Base-by-base conservation (phyloP, 2,888 invertebrate species). In the Eubasilissa splendida region DNA sequence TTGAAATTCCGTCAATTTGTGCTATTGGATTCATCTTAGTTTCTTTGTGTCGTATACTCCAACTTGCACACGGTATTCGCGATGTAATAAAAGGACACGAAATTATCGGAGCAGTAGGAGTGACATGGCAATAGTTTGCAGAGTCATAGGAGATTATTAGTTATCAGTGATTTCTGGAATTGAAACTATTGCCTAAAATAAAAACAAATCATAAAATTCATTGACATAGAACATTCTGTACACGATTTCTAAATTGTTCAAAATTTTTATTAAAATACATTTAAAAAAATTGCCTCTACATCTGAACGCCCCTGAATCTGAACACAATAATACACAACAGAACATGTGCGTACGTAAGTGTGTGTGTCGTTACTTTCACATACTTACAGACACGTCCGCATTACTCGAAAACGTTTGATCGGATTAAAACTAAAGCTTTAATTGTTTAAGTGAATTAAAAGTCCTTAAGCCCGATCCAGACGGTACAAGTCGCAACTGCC, bases 401-500 rank as follows among this genome's bases (percentile, higher is more conserved):
- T 73, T 74, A 81, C 77, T 84, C 80, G 77, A 80, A 84, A 82
- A 84, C 83, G 84, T 82, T 84, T 84, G 84, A 84, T 84, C 80
- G 84, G 84, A 84, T 84, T 84, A 84, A 83, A 84, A 84, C 83
- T 84, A 83, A 82, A 82, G 84, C 83, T 84, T 81, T 84, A 84
- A 84, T 84, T 84, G 84, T 81, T 83, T 83, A 84, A 84, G 84
- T 84, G 84, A 84, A 84, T 84, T 84, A 84, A 84, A 84, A 84
- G 84, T 81, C 80, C 79, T 77, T 80, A 76, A 73, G 71, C 71
- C 58, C 42, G 71, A 54, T 73, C 54, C 71, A 73, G 71, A 73
- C 71, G 31, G 71, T 33, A 33, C 71, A 10, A 14, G 31, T 31
- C 9, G 71, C 54, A 11, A 12, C 54, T 31, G 56, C n/a, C 71